Base-by-base conservation (phyloP, 2,888 invertebrate genomes). In the Leptothorax acervorum region DNA sequence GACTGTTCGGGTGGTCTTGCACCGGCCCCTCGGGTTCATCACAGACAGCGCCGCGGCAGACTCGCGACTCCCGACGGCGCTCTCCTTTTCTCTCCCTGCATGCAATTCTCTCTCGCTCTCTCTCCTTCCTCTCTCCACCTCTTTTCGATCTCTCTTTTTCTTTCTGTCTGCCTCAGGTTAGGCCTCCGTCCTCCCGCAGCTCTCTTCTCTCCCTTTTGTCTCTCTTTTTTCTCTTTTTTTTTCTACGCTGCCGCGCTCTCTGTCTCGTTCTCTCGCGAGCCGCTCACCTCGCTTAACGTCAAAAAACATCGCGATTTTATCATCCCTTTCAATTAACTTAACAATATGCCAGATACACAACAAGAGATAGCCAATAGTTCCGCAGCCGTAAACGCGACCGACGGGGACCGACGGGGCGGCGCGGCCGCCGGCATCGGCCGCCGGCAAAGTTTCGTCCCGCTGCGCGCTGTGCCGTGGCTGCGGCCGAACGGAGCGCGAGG, bases 271-370 rank as follows among this genome's bases (percentile, higher is more conserved):
- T 82, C 83, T 71, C 84, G 63, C 83, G 81, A 70, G 79, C 84
- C 82, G 82, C 83, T 85, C 84, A 86, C 86, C 90, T 91, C 90
- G 87, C 88, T 91, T 91, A 91, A 92, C 87, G 92, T 93, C 90
- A 92, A 92, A 92, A 79, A 93, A 91, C 90, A 91, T 92, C 87
- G 92, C 88, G 93, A 93, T 93, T 92, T 92, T 93, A 93, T 93
- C 93, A 84, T 85, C 85, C 86, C 89, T 91, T 91, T 91, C 92
- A 93, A 93, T 93, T 93, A 93, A 92, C 92, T 90, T 87, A 91
- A 93, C 93, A 93, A 92, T 93, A 90, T 92, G 90, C 90, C 90
- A 89, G 92, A 92, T 92, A 90, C 89, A 82, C 88, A 89, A 86
- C 86, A 83, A 83, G 88, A 90, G 92, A 90, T 92, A 88, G 92